Evolutionary conservation across 1,140 invertebrate species (phyloP), one percentile per base, ranked within the genome.

Genomic region (Eupeodes corollae): DNA sequence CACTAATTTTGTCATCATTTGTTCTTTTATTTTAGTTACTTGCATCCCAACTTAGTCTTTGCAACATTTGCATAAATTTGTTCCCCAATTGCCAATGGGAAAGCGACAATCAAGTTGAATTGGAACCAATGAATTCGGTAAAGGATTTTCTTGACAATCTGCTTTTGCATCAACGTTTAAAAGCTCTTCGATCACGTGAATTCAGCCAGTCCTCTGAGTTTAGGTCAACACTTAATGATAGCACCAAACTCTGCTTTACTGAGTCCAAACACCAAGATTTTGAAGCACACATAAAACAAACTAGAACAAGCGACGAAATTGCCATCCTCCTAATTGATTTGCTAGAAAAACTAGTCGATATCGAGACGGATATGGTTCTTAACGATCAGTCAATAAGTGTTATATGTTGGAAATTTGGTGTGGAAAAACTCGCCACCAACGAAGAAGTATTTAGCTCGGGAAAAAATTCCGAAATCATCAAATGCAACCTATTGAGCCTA

Each of bases 11-110:
- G 11, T 35, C 46, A 18, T 19, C 18, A 32, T 16, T 19, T 19
- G 31, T 30, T 43, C 15, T 47, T 42, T 31, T 16, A 30, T 44
- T 40, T 13, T 44, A 66, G 63, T 56, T 61, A 31, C 63, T 66
- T 47, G 63, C 63, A 19, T 66, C 63, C 6, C 63, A 63, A 47
- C 63, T 63, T 43, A 61, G 58, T 40, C 54, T 66, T 5, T 66
- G 62, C 38, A 63, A 61, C 42, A 30, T 66, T 35, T 66, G 62
- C 43, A 65, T 65, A 14, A 66, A 66, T 47, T 44, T 66, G 34
- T 66, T 66, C 19, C 63, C 63, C 40, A 63, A 66, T 32, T 63
- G 62, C 48, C 59, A 54, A 35, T 66, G 63, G 63, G 58, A 55
- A 39, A 9, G 50, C 13, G 44, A 46, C 14, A 56, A 33, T 51